Evolutionary conservation across 2,888 invertebrate genomes (phyloP), one percentile per base, ranked within the genome.

Genomic region (Ethmia dodecea): DNA sequence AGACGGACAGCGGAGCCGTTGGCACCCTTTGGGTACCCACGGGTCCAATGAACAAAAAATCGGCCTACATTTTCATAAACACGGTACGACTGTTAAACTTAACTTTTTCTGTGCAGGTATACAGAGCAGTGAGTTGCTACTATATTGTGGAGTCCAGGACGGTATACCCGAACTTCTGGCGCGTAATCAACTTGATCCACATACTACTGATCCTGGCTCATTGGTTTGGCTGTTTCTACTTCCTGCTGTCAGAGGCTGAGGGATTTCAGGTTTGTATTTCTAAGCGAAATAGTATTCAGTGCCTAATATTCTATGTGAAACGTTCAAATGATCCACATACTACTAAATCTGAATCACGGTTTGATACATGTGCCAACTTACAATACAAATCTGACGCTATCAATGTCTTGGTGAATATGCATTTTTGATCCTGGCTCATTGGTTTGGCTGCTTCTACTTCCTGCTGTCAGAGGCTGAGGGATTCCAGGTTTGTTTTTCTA

Each of bases 191-290:
- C 86, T 89, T 98, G 44, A 95, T 97, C 52, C 98, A 98, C 75
- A 97, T 98, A 60, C 89, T 98, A 48, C 91, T 98, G 56, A 94
- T 98, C 62, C 88, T 97, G 58, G 97, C 97, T 32, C 98, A 98
- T 73, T 98, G 98, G 98, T 98, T 98, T 73, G 98, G 98, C 37
- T 98, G 97, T 78, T 98, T 98, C 88, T 98, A 98, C 88, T 98
- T 94, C 84, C 86, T 98, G 61, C 89, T 98, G 37, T 97, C 97
- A 4, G 96, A 97, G 69, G 93, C 94, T 38, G 96, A 96, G 73
- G 93, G 92, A 12, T 95, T 95, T 73, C 90, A 92, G 89, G 92
- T 92, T 9, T 22, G 22, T 22, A n/a, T n/a, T n/a, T n/a, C n/a
- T n/a, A n/a, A n/a, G n/a, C n/a, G n/a, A n/a, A n/a, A n/a, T n/a